phyloP scores from a whole-genome alignment of 2,888 invertebrate genomes.

The Oxytorus armatus region DNA sequence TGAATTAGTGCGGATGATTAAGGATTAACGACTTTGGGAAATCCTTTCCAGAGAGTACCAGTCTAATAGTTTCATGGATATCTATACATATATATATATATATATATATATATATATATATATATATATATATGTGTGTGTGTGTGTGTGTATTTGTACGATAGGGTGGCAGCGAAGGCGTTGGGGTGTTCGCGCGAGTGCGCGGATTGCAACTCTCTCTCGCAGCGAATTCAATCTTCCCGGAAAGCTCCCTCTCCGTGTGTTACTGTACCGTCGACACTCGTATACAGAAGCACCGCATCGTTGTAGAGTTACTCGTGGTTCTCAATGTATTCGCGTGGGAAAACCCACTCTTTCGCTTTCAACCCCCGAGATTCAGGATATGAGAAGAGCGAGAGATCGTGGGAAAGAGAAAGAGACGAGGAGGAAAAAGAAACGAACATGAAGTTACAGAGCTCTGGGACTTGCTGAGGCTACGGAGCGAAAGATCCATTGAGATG shows the following conservation, averaged over 20 bases:
- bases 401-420: slow-evolving; percentile 4
- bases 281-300: slow-evolving; percentile 18
- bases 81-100: slow-evolving; percentile 17
- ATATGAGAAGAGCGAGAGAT: slow-evolving; percentile 27
- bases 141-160: background rate
- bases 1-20: slow-evolving; percentile 72
- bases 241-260: slow-evolving; percentile 46
- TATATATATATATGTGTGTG: background rate
- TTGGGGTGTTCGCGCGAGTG: slow-evolving; percentile 48
- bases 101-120: slow-evolving; percentile 7
- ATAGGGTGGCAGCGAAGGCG: slow-evolving; percentile 34
- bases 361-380: slow-evolving; percentile 20
- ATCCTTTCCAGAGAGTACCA: slow-evolving; percentile 54
- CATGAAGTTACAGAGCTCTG: slow-evolving; percentile 12
- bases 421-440: slow-evolving; percentile 4
- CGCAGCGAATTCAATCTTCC: slow-evolving; percentile 67
- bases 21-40: slow-evolving; percentile 71
- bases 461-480: slow-evolving; percentile 32
- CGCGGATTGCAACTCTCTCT: slow-evolving; percentile 64
- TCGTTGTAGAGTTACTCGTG: slow-evolving; percentile 31
- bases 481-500: slow-evolving; percentile 46
- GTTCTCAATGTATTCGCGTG: slow-evolving; percentile 61
- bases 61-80: slow-evolving; percentile 30
- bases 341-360: slow-evolving; percentile 55
- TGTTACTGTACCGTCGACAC: slow-evolving; percentile 29